Evolutionary conservation across 2,888 invertebrate genomes (phyloP), one percentile per base, ranked within the genome.

Genomic region (Cataglyphis cursor): DNA sequence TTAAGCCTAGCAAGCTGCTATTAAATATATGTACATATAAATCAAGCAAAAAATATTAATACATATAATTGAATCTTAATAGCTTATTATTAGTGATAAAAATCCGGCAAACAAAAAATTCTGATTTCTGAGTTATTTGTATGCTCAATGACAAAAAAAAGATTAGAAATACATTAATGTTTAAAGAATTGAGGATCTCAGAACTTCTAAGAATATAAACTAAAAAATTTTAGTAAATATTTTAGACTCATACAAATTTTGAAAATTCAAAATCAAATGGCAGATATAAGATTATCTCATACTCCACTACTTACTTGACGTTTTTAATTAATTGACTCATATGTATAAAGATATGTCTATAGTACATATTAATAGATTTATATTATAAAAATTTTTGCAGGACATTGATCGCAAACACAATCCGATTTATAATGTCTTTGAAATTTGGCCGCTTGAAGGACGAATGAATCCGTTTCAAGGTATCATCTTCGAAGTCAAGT

Each of bases 391-490:
- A n/a, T 48, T 48, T 48, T 51, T 85, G 59, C 48, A 90, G 89
- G 88, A 89, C 10, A 90, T 92, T n/a, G 82, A 90, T 65, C 44
- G 41, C 6, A 83, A 86, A 6, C 74, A 80, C n/a, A 70, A 92
- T 84, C 88, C 91, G n/a, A 87, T 82, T 31, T 91, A 88, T 51
- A 83, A 81, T 21, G 92, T 88, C 28, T 94, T 94, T 72, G 83
- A 87, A 21, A 90, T 94, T 57, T 75, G 85, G 48, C 93, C 94
- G 1, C 82, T 84, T 0, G 92, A 94, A 84, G 94, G 94, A n/a
- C 88, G 90, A 38, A 89, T 94, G 83, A 91, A 89, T 35, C 92
- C 94, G 3, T 94, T 94, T 74, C 93, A 94, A 85, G 90, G 92
- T 5, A 88, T 91, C n/a, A 91, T 92, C 51, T 92, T 94, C 61